Evolutionary conservation across 2,888 invertebrate genomes (phyloP).

Genomic region (Polymixis flavicincta): DNA sequence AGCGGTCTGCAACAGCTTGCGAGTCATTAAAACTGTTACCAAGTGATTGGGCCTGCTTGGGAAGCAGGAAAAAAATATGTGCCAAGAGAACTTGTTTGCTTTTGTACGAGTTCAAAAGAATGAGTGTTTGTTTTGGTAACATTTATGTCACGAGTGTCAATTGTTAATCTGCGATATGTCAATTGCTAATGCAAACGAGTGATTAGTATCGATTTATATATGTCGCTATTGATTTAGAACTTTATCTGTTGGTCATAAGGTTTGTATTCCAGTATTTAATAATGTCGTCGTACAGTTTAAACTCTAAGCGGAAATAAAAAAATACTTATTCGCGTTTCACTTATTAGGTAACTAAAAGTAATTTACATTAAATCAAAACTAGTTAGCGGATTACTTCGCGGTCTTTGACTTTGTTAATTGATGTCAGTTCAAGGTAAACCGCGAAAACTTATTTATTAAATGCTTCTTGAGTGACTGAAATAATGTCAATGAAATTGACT

Average conservation of each 20-base stretch:
- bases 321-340: slow-evolving; percentile 21
- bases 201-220: not conserved
- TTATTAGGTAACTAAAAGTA: slow-evolving; percentile 36
- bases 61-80: not conserved
- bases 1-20: not conserved
- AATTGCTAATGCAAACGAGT: not conserved
- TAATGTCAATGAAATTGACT: slow-evolving; percentile 34
- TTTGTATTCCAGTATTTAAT: slow-evolving; percentile 1
- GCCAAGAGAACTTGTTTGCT: not conserved
- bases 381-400: slow-evolving; percentile 31
- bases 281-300: slow-evolving; percentile 14
- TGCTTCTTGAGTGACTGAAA: slow-evolving; percentile 19
- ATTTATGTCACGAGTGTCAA: slow-evolving; percentile 34
- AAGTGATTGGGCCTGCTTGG: not conserved
- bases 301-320: slow-evolving; percentile 23
- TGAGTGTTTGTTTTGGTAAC: slow-evolving; percentile 29
- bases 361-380: slow-evolving; percentile 19
- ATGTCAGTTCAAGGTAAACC: slow-evolving; percentile 28
- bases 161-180: slow-evolving; percentile 37
- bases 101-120: slow-evolving; percentile 1
- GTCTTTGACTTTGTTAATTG: slow-evolving; percentile 26
- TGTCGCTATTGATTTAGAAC: not conserved
- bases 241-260: not conserved
- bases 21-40: slow-evolving; percentile 1
- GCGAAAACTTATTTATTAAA: slow-evolving; percentile 6